phyloP scores from a whole-genome alignment of 2,113 vertebrate genomes.

The Hemibagrus wyckioides region DNA sequence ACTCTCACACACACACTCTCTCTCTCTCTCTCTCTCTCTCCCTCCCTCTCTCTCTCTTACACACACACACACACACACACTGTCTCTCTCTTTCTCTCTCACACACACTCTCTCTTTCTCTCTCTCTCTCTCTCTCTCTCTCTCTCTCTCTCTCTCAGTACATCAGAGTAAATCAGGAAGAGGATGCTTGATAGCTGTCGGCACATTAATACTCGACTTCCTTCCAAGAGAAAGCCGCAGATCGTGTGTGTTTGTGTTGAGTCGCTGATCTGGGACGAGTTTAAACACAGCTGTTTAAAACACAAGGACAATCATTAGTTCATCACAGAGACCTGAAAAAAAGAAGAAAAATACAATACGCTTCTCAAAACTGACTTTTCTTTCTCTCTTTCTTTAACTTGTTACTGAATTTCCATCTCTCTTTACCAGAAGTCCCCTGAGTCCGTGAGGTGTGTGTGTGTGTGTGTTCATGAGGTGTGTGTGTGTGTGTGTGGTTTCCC shows the following conservation, averaged over 20 bases:
- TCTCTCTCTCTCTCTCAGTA: neutral
- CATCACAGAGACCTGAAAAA: neutral
- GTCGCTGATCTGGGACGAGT: neutral
- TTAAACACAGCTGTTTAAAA: neutral
- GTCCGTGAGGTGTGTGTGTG: neutral
- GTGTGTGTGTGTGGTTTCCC: neutral
- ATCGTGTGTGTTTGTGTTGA: neutral
- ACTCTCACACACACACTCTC: neutral
- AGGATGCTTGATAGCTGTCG: slow-evolving; percentile 1
- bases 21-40: neutral
- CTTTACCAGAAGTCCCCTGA: neutral
- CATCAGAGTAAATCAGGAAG: neutral
- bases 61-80: neutral
- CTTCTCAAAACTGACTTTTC: neutral
- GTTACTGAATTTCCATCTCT: neutral
- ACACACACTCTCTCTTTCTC: neutral
- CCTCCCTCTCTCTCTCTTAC: no score
- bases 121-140: neutral
- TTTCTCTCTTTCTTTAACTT: neutral
- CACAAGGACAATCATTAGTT: neutral
- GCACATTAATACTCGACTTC: slow-evolving; percentile 2
- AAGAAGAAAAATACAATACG: no score
- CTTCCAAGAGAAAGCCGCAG: neutral
- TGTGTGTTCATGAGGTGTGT: neutral
- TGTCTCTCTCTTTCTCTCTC: no score